Conservation (phyloP, 1,140 invertebrate species). For the Drosophila ironensis region DNA sequence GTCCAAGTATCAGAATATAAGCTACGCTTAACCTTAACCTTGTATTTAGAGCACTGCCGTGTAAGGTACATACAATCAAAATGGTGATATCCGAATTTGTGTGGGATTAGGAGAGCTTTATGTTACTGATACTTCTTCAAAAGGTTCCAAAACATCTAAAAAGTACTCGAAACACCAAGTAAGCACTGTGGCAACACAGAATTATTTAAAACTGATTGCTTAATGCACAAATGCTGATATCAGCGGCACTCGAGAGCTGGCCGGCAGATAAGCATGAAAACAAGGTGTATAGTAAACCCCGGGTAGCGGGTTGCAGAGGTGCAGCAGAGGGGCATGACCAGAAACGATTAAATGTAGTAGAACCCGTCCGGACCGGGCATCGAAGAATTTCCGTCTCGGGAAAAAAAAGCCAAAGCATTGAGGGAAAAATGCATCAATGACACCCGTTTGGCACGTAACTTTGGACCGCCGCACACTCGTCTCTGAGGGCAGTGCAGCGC, state of each 20-base stretch:
- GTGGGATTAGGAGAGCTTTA: no score
- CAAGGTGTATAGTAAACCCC: slow-evolving; percentile 37
- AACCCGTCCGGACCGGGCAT: not conserved
- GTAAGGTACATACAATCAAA: no score
- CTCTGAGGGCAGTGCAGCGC: not conserved
- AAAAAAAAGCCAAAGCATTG: slow-evolving; percentile 7
- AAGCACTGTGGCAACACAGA: slow-evolving; percentile 1
- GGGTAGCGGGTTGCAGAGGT: not conserved
- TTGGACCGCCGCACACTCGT: not conserved
- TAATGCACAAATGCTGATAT: slow-evolving; percentile 25
- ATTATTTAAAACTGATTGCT: slow-evolving; percentile 33
- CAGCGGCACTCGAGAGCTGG: slow-evolving; percentile 12
- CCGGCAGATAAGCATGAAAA: slow-evolving; percentile 24
- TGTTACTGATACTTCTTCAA: no score
- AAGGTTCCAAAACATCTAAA: no score
- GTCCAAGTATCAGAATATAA: no score
- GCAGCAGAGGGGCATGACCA: slow-evolving; percentile 23
- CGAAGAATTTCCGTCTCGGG: slow-evolving; percentile 27
- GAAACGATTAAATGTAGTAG: not conserved
- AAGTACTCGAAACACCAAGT: not conserved
- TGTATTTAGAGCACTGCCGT: no score
- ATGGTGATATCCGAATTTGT: no score
- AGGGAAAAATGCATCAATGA: slow-evolving; percentile 7
- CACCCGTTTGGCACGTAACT: slow-evolving; percentile 28
- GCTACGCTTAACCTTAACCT: no score